Conservation (phyloP, 2,888 invertebrate species). For the Lacanobia wlatinum region DNA sequence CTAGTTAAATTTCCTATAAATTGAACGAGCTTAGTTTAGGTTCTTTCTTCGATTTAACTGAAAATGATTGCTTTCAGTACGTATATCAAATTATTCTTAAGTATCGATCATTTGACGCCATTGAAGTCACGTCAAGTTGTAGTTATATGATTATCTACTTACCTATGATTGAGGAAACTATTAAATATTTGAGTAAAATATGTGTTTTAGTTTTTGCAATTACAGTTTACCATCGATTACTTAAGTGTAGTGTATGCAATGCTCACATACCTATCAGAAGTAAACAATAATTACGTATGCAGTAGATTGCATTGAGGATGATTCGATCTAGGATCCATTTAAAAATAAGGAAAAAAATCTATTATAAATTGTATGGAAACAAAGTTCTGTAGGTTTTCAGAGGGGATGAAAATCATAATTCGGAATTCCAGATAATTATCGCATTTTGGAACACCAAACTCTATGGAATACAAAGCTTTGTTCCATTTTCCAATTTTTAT, state of each 20-base stretch:
- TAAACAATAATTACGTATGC: constrained; percentile 23
- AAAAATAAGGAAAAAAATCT: background rate
- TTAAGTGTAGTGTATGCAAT: background rate
- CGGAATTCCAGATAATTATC: too few species aligned
- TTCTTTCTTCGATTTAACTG: constrained; percentile 1
- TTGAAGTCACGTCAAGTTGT: background rate
- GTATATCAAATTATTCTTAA: background rate
- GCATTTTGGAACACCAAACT: too few species aligned
- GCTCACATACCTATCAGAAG: background rate
- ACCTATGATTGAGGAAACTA: constrained; percentile 18
- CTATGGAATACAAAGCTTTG: too few species aligned
- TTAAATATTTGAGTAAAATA: constrained; percentile 10
- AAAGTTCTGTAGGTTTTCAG: background rate
- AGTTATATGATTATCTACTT: constrained; percentile 12
- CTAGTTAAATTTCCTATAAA: too few species aligned
- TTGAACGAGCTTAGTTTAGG: background rate
- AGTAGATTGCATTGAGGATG: background rate
- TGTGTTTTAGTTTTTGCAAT: constrained; percentile 13
- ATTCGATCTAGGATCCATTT: background rate
- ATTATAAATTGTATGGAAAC: too few species aligned
- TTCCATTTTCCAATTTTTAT: too few species aligned
- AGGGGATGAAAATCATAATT: too few species aligned
- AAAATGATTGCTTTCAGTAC: background rate
- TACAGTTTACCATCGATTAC: constrained; percentile 8
- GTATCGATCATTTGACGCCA: constrained; percentile 3